Evolutionary conservation across 2,113 vertebrate genomes (phyloP), one percentile per base, ranked within the genome.

Genomic region (Turdus rufiventris): DNA sequence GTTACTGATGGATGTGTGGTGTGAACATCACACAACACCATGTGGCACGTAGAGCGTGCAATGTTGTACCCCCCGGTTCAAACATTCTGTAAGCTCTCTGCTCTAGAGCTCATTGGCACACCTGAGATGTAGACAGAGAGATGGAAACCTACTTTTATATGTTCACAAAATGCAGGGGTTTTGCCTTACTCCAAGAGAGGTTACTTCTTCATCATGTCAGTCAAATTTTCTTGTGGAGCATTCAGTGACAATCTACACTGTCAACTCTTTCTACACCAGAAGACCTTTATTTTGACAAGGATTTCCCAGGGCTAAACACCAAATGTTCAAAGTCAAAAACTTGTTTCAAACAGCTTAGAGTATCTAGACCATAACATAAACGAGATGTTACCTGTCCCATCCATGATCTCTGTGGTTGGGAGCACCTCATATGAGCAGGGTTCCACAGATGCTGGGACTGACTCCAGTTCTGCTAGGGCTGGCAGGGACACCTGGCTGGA

Each of bases 351-450:
- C 34, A 81, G 34, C 43, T 76, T 65, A 40, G 28, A 72, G 14
- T 19, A 70, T 20, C n/a, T 73, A 63, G 6, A 40, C 24, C 36
- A 61, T 24, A 53, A 87, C 5, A 36, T 40, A 56, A 70, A 31
- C 1, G 25, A 93, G 62, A 73, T 5, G 84, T 96, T 98, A 99
- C 99, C 99, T 98, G 98, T 98, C 93, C 98, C 99, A 75, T 99
- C 98, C 98, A 99, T 99, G 97, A 98, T 97, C 96, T 99, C 98
- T 84, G 98, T 96, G 95, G 97, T 97, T 61, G 98, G 98, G 95
- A 98, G 98, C 96, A 98, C 97, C 93, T 98, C 98, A 2, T 97
- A 98, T 5, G 97, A 97, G 94, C 97, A 98, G 85, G 98, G 94
- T 74, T 98, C 98, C 70, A 97, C 91, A 91, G 98, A 78, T 91